Percentiles rank a stretch among this genome's conserved stretches.
Evolutionary conservation across 2,888 invertebrate genomes (phyloP).

Genomic region (Calephelis perditalis): DNA sequence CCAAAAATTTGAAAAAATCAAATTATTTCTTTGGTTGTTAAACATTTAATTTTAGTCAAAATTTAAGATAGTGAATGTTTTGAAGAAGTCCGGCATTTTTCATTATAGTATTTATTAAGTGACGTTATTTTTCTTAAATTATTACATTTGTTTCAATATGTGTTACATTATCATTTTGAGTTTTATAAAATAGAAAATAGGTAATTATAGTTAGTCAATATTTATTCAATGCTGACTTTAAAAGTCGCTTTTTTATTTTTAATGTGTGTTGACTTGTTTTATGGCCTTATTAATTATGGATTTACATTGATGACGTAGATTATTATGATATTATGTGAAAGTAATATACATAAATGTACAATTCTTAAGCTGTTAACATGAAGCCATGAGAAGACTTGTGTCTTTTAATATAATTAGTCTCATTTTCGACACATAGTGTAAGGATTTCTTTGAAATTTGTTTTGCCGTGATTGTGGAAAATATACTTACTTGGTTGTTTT

Average conservation of each 20-base stretch:
- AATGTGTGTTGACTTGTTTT: slow-evolving; percentile 51
- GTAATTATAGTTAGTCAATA: slow-evolving; percentile 17
- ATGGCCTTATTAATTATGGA: slow-evolving; percentile 46
- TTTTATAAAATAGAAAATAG: slow-evolving; percentile 8
- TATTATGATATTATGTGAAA: slow-evolving; percentile 17
- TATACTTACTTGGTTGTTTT: slow-evolving; percentile 7
- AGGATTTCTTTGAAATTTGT: slow-evolving; percentile 29
- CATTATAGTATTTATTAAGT: slow-evolving; percentile 18
- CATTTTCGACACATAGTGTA: slow-evolving; percentile 29
- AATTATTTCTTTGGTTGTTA: slow-evolving; percentile 39
- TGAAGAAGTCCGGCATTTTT: slow-evolving; percentile 26
- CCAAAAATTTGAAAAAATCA: slow-evolving; percentile 48
- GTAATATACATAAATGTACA: slow-evolving; percentile 22
- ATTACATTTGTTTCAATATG: slow-evolving; percentile 11
- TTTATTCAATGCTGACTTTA: slow-evolving; percentile 37
- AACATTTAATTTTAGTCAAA: slow-evolving; percentile 13
- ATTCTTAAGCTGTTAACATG: slow-evolving; percentile 28
- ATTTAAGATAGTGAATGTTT: slow-evolving; percentile 24
- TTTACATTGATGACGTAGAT: slow-evolving; percentile 17
- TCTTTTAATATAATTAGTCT: slow-evolving; percentile 23
- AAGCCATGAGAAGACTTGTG: slow-evolving; percentile 15
- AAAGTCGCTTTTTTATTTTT: slow-evolving; percentile 33
- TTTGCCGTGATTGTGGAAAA: slow-evolving; percentile 19
- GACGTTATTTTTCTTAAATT: slow-evolving; percentile 12
- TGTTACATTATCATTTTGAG: slow-evolving; percentile 7